A percentile compares a stretch with the other conserved stretches of the same genome.
These are phyloP conservation scores for Diachasma alloeum DNA, from an alignment of 1,140 invertebrate species.

Conservation along the genomic window DNA sequence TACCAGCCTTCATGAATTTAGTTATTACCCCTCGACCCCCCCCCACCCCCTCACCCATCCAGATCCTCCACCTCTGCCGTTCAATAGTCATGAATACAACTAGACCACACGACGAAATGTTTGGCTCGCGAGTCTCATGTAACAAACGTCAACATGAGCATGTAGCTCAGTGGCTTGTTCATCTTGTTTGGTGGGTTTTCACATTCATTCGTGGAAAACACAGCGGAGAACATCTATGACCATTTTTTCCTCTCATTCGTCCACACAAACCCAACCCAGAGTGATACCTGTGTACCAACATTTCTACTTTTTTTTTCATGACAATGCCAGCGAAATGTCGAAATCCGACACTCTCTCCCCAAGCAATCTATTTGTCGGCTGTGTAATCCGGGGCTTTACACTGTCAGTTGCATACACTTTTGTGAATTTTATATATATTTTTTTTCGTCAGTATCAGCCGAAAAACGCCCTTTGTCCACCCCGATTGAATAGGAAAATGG, in stretches of 20 bases:
- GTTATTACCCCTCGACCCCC: neutral
- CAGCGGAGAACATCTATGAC: neutral
- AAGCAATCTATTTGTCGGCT: slow-evolving; percentile 28
- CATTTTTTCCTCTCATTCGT: neutral
- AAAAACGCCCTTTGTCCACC: neutral
- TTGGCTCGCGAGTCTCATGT: neutral
- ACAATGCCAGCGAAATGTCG: slow-evolving; percentile 21
- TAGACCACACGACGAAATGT: neutral
- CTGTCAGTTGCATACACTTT: slow-evolving; percentile 32
- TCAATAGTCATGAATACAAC: neutral
- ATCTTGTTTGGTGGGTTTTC: neutral
- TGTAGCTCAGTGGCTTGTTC: neutral
- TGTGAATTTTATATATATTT: neutral
- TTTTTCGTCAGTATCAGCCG: neutral
- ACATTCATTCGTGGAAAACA: slow-evolving; percentile 3
- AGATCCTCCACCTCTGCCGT: neutral
- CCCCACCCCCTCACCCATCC: neutral
- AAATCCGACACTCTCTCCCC: slow-evolving; percentile 31
- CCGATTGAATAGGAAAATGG: neutral
- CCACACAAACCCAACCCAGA: neutral
- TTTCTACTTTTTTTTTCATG: slow-evolving; percentile 12
- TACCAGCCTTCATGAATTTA: neutral
- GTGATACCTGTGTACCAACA: neutral
- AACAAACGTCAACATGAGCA: slow-evolving; percentile 5
- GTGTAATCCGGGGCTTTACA: slow-evolving; percentile 34